Evolutionary conservation across 2,888 invertebrate genomes (phyloP), one percentile per base, ranked within the genome.

Genomic region (Troides aeacus): DNA sequence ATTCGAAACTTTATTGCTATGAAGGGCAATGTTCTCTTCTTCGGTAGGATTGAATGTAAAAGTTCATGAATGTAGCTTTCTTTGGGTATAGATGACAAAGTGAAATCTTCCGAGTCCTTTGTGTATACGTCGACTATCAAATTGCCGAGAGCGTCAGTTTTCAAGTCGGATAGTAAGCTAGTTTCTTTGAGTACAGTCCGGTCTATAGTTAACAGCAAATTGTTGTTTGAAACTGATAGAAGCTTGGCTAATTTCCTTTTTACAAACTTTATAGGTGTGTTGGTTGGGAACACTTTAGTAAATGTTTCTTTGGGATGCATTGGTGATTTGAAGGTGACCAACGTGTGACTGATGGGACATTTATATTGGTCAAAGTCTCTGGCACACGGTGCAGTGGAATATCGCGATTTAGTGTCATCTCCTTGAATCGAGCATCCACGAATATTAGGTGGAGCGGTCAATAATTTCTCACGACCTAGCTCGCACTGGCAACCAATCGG

Each of bases 1-100:
- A 92, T 78, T 75, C 78, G 86, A 77, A 92, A 92, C 76, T 92
- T 92, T 24, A 92, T 88, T 7, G 90, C 92, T 74, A 92, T 88
- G 75, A 91, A 92, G n/a, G 90, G 87, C 79, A 88, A 83, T 0
- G 82, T 74, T 73, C 84, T 87, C 79, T 91, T 90, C 75, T 88
- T 90, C 23, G 91, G 90, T 65, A 85, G 73, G 72, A 87, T 82
- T 21, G 89, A 82, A 73, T 87, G 84, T 21, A 92, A 76, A 5
- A 92, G 81, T 72, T 92, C 92, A 72, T 89, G 85, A 6, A 91
- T 86, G 71, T 90, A 91, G 0, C 87, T 85, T 71, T 92, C 91
- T 69, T 89, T 89, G 0, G 91, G 88, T 74, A 92, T 90, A 18
- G 85, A 80, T 0, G 88, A 84, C 57, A 92, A 73, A n/a, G 82